phyloP scores from a whole-genome alignment of 2,113 vertebrate species.

The Romanogobio albipinnatus region DNA sequence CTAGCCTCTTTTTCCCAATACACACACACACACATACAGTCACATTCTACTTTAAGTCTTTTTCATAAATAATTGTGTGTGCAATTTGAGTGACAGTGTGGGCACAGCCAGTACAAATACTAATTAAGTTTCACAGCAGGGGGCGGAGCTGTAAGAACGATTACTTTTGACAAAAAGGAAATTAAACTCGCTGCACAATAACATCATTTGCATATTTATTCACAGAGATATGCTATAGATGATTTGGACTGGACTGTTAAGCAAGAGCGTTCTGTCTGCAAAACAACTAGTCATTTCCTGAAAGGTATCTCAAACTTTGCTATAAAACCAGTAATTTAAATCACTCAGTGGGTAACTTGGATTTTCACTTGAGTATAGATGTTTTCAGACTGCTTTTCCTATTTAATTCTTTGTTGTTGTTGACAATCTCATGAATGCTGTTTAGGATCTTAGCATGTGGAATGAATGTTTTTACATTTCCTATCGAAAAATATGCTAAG shows the following conservation, averaged over 20 bases:
- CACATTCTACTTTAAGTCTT: conserved; percentile 12
- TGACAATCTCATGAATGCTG: not conserved
- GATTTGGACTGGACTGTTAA: conserved; percentile 26
- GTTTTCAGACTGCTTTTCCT: not conserved
- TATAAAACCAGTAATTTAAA: not conserved
- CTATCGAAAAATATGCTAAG: not conserved
- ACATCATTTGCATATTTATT: conserved; percentile 31
- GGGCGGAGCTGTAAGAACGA: conserved; percentile 13
- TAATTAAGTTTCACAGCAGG: conserved; percentile 42
- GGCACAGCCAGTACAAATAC: conserved; percentile 20
- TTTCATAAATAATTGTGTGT: conserved; percentile 33
- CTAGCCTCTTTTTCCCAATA: not conserved
- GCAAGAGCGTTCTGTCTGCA: not conserved
- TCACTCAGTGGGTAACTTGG: not conserved
- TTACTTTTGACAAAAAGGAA: conserved; percentile 33
- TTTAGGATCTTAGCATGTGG: not conserved
- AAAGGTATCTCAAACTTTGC: not conserved
- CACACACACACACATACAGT: conserved; percentile 5
- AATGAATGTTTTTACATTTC: not conserved
- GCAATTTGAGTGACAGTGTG: conserved; percentile 20
- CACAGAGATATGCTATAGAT: conserved; percentile 11
- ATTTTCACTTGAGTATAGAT: not conserved
- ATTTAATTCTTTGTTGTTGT: not conserved
- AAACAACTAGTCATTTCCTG: conserved; percentile 3
- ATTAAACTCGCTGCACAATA: conserved; percentile 21